Evolutionary conservation across 2,113 vertebrate species (phyloP), one percentile per base, ranked within the genome.

Genomic region (Odocoileus hemionus): DNA sequence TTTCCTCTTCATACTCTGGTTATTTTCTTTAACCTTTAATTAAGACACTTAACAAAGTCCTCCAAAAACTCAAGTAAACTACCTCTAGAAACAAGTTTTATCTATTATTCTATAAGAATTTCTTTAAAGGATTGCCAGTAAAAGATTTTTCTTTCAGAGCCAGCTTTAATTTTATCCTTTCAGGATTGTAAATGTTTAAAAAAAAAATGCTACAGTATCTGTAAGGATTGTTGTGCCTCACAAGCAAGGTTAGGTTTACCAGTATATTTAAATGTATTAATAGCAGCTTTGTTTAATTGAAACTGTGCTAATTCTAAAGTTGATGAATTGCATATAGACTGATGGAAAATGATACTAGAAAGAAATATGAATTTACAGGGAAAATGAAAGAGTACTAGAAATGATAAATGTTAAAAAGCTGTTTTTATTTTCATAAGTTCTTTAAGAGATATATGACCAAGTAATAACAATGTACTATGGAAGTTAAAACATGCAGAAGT

Each of bases 21-120:
- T 86, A 61, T 86, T 93, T 94, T 92, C 67, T 70, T 91, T 47
- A 92, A 86, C 16, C 21, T 80, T 90, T 70, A 60, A 76, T 74
- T 60, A 87, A 94, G 43, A 88, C 39, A 84, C 36, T 54, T 67
- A 67, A 67, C 45, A 50, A 95, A 85, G 43, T 57, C 36, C 30
- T 95, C 61, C 61, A n/a, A 96, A 97, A 96, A 86, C 39, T 91
- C 52, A 91, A 50, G 61, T 47, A 90, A 91, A 52, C 58, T 47
- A 83, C 36, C 11, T 80, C 58, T 19, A 60, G 23, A 58, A 61
- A 60, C 57, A 74, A 64, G 47, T 55, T 95, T 91, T 88, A 82
- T 23, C 50, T 92, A 91, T 55, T 87, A 70, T 61, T 95, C 55
- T 78, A 61, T 36, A 57, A 84, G 70, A 83, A 60, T n/a, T 78